Evolutionary conservation across 2,888 invertebrate genomes (phyloP), one percentile per base, ranked within the genome.

Genomic region (Xylota sylvarum): DNA sequence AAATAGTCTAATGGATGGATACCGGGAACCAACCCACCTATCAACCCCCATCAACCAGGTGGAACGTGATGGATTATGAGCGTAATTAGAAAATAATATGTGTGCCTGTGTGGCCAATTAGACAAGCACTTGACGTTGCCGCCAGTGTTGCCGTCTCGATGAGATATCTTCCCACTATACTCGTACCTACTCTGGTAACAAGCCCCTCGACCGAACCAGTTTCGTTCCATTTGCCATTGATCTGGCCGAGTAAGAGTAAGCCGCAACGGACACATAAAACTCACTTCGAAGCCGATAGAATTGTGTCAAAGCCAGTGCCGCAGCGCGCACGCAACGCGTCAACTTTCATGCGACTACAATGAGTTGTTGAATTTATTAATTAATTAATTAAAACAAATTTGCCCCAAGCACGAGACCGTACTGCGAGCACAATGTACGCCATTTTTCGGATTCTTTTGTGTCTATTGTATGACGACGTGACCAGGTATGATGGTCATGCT

Each of bases 331-430:
- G 86, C 86, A 86, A 86, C 58, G 82, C 73, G 70, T 72, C 67
- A 77, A 40, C 65, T 58, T 27, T 40, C 55, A 55, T 56, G 37
- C 58, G 43, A 30, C 58, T 55, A 83, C 87, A 87, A 87, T 87
- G 74, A 87, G 83, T 87, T 87, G 83, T 87, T 87, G 78, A 83
- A 87, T 82, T 83, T 77, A 83, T 86, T 86, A 82, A 86, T 86
- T 86, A 86, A 86, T 87, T 87, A 87, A 87, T 87, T 86, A 74
- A 83, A 83, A 83, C 83, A 87, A 87, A 87, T 79, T 83, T 74
- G 65, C 78, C 58, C 19, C 17, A 23, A 17, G 77, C 83, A 87
- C 83, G 87, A 86, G 67, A 65, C n/a, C 58, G 58, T 73, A 64
- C 52, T 46, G 46, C 32, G 60, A 56, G 56, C 32, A 82, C 77